Conservation (phyloP, 2,888 invertebrate genomes). For the Poecilus cupreus region DNA sequence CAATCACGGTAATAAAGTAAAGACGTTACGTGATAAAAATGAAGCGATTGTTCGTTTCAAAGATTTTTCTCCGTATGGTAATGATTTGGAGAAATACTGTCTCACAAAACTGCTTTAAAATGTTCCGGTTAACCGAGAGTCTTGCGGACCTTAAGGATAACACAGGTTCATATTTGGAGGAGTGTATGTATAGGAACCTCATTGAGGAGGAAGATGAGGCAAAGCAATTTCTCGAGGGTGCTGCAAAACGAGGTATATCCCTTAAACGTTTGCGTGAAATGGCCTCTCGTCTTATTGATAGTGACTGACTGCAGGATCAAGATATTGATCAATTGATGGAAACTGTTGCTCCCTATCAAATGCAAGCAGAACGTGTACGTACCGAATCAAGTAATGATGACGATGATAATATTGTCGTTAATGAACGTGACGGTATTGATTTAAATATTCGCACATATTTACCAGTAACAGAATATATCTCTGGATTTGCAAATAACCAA, state of each 20-base stretch:
- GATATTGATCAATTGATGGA: too few species aligned
- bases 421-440: not conserved
- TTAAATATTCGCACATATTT: not conserved
- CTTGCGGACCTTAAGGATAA: not conserved
- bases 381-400: not conserved
- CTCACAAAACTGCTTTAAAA: too few species aligned
- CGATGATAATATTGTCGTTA: not conserved
- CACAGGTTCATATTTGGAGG: too few species aligned
- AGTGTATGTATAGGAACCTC: not conserved
- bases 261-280: not conserved
- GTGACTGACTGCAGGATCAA: not conserved
- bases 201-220: not conserved
- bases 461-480: too few species aligned
- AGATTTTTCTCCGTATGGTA: too few species aligned
- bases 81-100: too few species aligned
- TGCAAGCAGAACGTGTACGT: not conserved
- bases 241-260: not conserved
- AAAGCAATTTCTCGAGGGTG: not conserved
- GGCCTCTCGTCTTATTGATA: not conserved
- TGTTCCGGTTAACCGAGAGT: not conserved
- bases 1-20: too few species aligned
- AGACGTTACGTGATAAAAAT: too few species aligned
- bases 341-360: too few species aligned
- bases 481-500: too few species aligned
- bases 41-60: too few species aligned